Conservation (phyloP, 2,797 vertebrate genomes). For the Odontamblyopus rebecca region DNA sequence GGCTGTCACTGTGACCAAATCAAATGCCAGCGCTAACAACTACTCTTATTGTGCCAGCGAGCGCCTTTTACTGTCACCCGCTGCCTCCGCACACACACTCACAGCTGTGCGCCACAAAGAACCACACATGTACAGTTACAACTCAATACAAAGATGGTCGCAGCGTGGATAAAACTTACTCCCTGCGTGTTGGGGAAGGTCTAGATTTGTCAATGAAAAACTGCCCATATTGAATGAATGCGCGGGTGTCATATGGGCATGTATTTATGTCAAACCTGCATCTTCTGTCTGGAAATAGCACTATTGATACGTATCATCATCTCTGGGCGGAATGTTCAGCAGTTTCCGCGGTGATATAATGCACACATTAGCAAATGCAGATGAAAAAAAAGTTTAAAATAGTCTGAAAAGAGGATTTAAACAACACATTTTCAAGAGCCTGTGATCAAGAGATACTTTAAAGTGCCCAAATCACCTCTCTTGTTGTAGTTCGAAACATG, state of each 20-base stretch:
- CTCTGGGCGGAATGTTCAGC: no score
- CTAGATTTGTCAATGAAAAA: neutral
- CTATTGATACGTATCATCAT: neutral
- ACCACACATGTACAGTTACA: constrained; percentile 6
- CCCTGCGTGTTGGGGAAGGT: neutral
- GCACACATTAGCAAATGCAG: no score
- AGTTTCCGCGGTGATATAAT: no score
- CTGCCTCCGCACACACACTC: constrained; percentile 9
- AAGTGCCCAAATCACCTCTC: no score
- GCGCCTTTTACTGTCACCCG: constrained; percentile 22
- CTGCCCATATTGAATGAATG: neutral
- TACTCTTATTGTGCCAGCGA: constrained; percentile 35
- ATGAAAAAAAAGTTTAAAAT: no score
- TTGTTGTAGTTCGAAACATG: no score
- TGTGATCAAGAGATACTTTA: no score
- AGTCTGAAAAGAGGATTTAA: no score
- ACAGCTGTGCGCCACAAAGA: constrained; percentile 11
- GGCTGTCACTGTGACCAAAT: constrained; percentile 45
- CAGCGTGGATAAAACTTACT: neutral
- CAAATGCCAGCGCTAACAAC: constrained; percentile 52
- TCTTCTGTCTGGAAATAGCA: neutral
- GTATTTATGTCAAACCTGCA: neutral
- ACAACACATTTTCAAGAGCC: no score
- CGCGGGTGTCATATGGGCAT: neutral
- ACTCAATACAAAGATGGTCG: neutral